Conservation (phyloP, 2,888 invertebrate species). For the Arrhopalites spinosus region DNA sequence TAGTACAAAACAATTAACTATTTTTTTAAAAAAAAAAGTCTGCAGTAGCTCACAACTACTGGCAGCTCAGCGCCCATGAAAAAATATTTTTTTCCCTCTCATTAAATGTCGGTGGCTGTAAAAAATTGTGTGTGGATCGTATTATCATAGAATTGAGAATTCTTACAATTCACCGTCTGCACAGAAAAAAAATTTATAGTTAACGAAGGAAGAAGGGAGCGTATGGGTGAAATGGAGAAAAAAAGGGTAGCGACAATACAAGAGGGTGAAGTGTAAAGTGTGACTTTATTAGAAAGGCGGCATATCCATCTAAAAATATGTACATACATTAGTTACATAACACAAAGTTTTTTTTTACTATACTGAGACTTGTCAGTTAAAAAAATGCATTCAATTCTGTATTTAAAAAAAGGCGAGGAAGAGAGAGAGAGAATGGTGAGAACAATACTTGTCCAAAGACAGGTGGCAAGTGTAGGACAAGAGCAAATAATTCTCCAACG, state of each 20-base stretch:
- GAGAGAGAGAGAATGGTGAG: conserved; percentile 30
- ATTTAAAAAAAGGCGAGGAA: conserved; percentile 21
- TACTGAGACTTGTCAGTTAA: not conserved
- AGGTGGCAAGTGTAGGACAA: conserved; percentile 51
- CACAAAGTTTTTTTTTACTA: not conserved
- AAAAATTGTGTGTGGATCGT: no score
- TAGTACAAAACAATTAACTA: no score
- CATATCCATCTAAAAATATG: not conserved
- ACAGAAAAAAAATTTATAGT: no score
- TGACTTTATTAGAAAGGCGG: conserved; percentile 12
- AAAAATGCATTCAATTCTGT: conserved; percentile 6
- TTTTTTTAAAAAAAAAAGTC: no score
- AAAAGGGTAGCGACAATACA: not conserved
- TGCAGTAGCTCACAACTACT: no score
- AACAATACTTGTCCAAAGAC: conserved; percentile 50
- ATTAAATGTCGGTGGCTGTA: no score
- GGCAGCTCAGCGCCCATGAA: no score
- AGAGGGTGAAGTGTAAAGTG: not conserved
- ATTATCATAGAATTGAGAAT: no score
- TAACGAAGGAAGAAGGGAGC: not conserved
- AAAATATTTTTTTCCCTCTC: no score
- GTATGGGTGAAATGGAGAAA: not conserved
- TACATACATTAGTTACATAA: not conserved
- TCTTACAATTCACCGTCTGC: no score
- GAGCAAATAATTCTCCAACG: conserved; percentile 42